These are phyloP conservation scores for Heliconius eleuchia DNA, from an alignment of 1,140 invertebrate species.

Conservation along the genomic window DNA sequence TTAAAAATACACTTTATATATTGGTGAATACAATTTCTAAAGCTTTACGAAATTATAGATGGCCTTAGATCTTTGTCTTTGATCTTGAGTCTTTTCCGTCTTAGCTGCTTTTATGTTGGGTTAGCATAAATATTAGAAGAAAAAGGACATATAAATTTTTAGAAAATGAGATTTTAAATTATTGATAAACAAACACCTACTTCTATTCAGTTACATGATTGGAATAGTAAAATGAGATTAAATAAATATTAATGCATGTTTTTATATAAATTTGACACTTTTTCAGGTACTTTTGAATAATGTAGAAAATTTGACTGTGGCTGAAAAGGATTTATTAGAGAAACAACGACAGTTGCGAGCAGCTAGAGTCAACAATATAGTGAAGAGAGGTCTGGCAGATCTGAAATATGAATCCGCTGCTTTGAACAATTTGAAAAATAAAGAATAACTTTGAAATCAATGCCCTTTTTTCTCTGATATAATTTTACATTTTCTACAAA, in stretches of 20 bases:
- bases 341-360: slow-evolving; percentile 56
- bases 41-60: no score
- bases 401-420: slow-evolving; percentile 50
- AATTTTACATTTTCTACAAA: no score
- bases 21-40: no score
- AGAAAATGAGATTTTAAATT: no score
- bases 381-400: slow-evolving; percentile 57
- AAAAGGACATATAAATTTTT: no score
- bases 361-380: slow-evolving; percentile 60
- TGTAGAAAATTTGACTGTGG: slow-evolving; percentile 61
- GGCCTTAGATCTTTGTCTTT: no score
- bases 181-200: no score
- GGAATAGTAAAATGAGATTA: background rate
- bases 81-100: no score
- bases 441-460: background rate
- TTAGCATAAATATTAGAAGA: no score
- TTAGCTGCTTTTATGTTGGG: no score
- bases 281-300: slow-evolving; percentile 64
- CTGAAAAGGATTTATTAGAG: slow-evolving; percentile 57
- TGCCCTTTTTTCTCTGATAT: background rate
- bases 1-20: no score
- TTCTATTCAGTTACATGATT: no score
- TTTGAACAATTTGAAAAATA: slow-evolving; percentile 23
- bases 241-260: background rate
- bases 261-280: background rate